Base-by-base conservation (phyloP, 1,140 invertebrate species). In the Glomeris maerens region DNA sequence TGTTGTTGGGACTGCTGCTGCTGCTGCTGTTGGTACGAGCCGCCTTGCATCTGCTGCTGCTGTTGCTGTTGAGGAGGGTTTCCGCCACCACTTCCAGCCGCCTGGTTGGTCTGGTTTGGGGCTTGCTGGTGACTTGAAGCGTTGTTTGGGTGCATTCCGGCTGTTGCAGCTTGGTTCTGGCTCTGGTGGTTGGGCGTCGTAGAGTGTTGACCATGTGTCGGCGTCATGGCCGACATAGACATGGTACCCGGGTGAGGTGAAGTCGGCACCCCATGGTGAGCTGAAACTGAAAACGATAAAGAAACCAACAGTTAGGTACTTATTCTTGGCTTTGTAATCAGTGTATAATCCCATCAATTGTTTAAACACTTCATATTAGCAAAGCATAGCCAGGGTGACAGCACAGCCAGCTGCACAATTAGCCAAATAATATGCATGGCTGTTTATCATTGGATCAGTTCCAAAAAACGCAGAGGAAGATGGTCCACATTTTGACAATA, bases 121-220 rank as follows among this genome's bases (percentile, higher is more conserved):
- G 54, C 51, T 26, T 52, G 57, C 50, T 60, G 59, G 49, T 59
- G 59, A 25, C 52, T 54, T 4, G 57, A 58, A 48, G 53, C 47
- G 21, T 39, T 53, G 23, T 45, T 42, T 4, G 52, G 55, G 31
- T 57, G 48, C 47, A 58, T 50, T 5, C 51, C 51, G 45, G 45
- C 49, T 13, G 39, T 40, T 26, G 52, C 55, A 20, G 46, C 50
- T 25, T 56, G 54, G 27, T 52, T 52, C 47, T 52, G 57, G 20
- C 50, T 55, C 25, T 47, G 41, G 49, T 49, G 56, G 49, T 27
- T 60, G 57, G 20, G 23, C 41, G 57, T 44, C 55, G n/a, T n/a
- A n/a, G n/a, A 49, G 48, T 52, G 56, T 25, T 54, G 27, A 42
- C 41, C 53, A 52, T 50, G 47, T 17, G 47, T 41, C 20, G 52